Base-by-base conservation (phyloP, 2,888 invertebrate genomes). In the Morpho deidamia region DNA sequence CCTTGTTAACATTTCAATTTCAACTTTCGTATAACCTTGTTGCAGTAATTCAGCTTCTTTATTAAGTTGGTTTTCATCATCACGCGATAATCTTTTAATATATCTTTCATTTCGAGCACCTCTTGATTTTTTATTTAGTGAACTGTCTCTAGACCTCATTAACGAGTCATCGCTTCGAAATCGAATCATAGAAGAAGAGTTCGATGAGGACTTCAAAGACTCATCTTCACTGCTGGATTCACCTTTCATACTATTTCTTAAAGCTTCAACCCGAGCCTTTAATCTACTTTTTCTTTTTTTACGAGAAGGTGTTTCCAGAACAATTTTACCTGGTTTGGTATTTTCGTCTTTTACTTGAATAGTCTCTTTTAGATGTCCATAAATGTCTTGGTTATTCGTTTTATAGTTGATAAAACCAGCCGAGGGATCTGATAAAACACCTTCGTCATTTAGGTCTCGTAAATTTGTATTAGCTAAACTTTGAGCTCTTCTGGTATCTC, bases 81-180 rank as follows among this genome's bases (percentile, higher is more conserved):
- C 95, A 55, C 93, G 90, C 10, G 94, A 94, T 62, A 95, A 78
- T 51, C 96, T 91, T 70, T 94, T 94, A 53, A 94, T 93, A 70
- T 95, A 95, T 51, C 96, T 91, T 74, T 96, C 96, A 50, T 95
- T 96, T 66, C 96, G 91, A 0, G 95, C 95, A 23, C 93, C 92
- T 52, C 95, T 89, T 33, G 94, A 92, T 68, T 91, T 91, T 63
- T 93, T 92, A 70, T 91, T 94, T 40, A 91, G 78, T 0, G 92
- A 91, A 54, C 90, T 90, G 55, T 90, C 91, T 33, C 91, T 91
- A 39, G 91, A 90, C 53, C 91, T 90, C 69, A 92, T 92, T 52
- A 93, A 81, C 58, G 92, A 93, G 63, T 95, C 94, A 61, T 94
- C 94, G 71, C 93, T 94, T 69, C 92, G 90, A 71, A 93, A 92